Conservation (phyloP, 2,113 vertebrate species). For the Pycnonotus jocosus region DNA sequence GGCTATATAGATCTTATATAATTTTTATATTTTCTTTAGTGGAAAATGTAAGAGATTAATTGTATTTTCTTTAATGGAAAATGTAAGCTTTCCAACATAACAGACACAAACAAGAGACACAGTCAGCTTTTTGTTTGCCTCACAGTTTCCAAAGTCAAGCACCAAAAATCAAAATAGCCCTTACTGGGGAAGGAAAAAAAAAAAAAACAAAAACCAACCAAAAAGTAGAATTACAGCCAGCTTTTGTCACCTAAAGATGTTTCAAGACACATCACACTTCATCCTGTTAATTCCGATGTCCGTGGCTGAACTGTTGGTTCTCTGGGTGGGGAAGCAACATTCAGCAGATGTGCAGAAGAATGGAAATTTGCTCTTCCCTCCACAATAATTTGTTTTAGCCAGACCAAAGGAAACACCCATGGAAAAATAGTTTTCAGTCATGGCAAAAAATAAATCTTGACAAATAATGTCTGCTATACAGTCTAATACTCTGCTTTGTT, state of each 20-base stretch:
- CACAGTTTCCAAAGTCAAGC: not conserved
- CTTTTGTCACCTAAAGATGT: not conserved
- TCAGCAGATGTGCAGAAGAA: not conserved
- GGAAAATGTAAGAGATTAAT: not conserved
- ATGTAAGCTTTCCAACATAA: not conserved
- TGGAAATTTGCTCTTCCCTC: not conserved
- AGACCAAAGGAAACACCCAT: not conserved
- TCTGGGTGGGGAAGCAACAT: not conserved
- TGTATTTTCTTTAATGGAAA: not conserved
- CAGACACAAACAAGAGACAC: not conserved
- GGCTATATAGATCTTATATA: not conserved
- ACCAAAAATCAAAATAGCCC: not conserved
- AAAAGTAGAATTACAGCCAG: not conserved
- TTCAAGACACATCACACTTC: not conserved
- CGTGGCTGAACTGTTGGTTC: not conserved
- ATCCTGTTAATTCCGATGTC: not conserved
- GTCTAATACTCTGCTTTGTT: not conserved
- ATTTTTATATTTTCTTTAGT: not conserved
- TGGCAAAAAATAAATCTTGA: not conserved
- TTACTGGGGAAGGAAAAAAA: not conserved
- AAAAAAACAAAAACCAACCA: too few species aligned
- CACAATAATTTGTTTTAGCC: not conserved
- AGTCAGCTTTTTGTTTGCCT: not conserved
- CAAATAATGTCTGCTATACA: not conserved
- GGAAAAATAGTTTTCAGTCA: slow-evolving; percentile 1